Evolutionary conservation across 2,113 vertebrate genomes (phyloP), one percentile per base, ranked within the genome.

Genomic region (Chloropsis cyanopogon): DNA sequence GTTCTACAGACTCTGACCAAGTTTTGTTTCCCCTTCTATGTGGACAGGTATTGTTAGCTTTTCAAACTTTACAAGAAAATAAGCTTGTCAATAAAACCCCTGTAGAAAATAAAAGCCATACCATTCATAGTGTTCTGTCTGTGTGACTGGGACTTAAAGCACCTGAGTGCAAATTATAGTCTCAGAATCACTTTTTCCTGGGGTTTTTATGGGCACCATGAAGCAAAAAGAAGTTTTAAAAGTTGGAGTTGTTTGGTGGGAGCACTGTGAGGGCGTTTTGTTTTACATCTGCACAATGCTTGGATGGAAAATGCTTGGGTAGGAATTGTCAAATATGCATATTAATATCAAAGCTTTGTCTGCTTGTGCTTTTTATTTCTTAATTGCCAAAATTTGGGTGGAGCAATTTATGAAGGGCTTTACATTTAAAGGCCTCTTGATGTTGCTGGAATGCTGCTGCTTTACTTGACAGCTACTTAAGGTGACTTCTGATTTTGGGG

Each of bases 11-110:
- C 99, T 96, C 96, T 97, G 97, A 98, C 99, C 96, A 99, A 98
- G 98, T 99, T 99, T 98, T 99, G 99, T 97, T 99, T 99, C 97
- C 99, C 99, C 75, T 99, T 99, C 98, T 98, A 95, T 97, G 97
- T 98, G 98, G 99, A 99, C 98, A 99, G 99, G 99, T 99, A 98
- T 97, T 97, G 97, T 97, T 96, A 97, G 89, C 96, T 97, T 98
- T 97, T 98, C 95, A 95, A 95, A 97, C 90, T 98, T 98, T 97
- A 97, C 96, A 97, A 96, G 96, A 97, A 92, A 97, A 96, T 96
- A 95, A 97, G 93, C 96, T 96, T 97, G 95, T 97, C 95, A 97
- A 96, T 98, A 97, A 98, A 98, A 96, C 88, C 88, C 90, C 97
- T 97, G 95, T 83, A 95, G 97, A 97, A 97, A 98, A 97, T 96